These are phyloP conservation scores for Pissodes strobi DNA, from an alignment of 1,140 invertebrate genomes.

Conservation along the genomic window DNA sequence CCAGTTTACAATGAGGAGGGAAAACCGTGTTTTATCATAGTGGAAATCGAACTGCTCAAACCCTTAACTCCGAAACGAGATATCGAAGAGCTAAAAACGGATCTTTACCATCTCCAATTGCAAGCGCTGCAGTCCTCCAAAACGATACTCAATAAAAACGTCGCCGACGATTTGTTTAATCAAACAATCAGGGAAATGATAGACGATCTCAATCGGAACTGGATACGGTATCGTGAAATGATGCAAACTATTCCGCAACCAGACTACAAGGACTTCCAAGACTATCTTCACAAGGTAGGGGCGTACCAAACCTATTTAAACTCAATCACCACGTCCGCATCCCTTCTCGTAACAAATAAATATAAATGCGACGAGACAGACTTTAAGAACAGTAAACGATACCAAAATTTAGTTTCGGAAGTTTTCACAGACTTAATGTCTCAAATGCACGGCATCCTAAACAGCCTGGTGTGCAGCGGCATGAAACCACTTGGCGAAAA, in stretches of 20 bases:
- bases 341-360: constrained; percentile 36
- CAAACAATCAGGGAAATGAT: constrained; percentile 27
- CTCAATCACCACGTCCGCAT: constrained; percentile 36
- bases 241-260: constrained; percentile 1
- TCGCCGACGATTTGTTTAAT: constrained; percentile 32
- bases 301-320: constrained; percentile 41
- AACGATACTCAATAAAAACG: constrained; percentile 19
- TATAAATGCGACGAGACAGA: constrained; percentile 27
- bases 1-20: constrained; percentile 43
- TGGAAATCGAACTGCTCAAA: constrained; percentile 46
- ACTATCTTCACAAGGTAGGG: constrained; percentile 39
- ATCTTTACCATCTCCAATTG: constrained; percentile 3
- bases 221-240: constrained; percentile 21
- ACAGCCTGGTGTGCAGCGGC: constrained; percentile 31
- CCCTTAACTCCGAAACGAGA: constrained; percentile 34
- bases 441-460: constrained; percentile 42
- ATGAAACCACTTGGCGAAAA: constrained; percentile 4
- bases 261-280: constrained; percentile 37
- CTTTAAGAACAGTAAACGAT: constrained; percentile 23
- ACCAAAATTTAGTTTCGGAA: constrained; percentile 41
- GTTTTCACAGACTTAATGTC: constrained; percentile 40
- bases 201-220: constrained; percentile 32
- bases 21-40: constrained; percentile 43
- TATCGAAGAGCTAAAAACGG: constrained; percentile 39
- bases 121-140: constrained; percentile 16